These are phyloP conservation scores for Malurus elegans DNA, from an alignment of 2,113 vertebrate species.

Conservation along the genomic window DNA sequence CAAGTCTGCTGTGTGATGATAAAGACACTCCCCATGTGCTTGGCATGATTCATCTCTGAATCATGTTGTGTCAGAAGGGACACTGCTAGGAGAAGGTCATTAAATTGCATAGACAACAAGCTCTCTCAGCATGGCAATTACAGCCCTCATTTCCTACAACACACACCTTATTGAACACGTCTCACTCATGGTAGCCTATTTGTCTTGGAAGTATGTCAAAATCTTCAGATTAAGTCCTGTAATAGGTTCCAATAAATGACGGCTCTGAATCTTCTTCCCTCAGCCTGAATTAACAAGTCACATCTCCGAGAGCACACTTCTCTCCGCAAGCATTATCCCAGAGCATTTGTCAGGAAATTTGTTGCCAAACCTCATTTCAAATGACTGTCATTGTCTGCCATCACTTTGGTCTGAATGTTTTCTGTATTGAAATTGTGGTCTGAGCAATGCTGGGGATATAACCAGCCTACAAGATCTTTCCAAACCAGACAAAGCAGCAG, in stretches of 20 bases:
- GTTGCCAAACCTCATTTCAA: constrained; percentile 12
- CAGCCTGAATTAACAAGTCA: not conserved
- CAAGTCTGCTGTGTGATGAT: not conserved
- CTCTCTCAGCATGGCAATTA: not conserved
- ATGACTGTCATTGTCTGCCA: not conserved
- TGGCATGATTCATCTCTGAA: not conserved
- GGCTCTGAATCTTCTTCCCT: not conserved
- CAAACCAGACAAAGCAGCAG: not conserved
- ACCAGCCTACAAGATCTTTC: not conserved
- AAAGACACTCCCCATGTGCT: not conserved
- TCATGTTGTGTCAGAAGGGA: not conserved
- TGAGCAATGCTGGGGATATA: not conserved
- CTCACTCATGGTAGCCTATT: not conserved
- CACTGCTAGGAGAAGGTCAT: not conserved
- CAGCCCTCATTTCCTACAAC: not conserved
- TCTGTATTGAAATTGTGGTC: not conserved
- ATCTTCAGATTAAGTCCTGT: not conserved
- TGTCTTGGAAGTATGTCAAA: not conserved
- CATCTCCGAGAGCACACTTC: not conserved
- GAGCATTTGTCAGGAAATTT: not conserved
- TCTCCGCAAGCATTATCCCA: not conserved
- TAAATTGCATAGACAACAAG: not conserved
- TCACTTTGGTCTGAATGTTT: not conserved
- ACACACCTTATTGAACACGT: not conserved
- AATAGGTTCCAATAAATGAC: not conserved